Evolutionary conservation across 2,888 invertebrate species (phyloP), one percentile per base, ranked within the genome.

Genomic region (Callimorpha dominula): DNA sequence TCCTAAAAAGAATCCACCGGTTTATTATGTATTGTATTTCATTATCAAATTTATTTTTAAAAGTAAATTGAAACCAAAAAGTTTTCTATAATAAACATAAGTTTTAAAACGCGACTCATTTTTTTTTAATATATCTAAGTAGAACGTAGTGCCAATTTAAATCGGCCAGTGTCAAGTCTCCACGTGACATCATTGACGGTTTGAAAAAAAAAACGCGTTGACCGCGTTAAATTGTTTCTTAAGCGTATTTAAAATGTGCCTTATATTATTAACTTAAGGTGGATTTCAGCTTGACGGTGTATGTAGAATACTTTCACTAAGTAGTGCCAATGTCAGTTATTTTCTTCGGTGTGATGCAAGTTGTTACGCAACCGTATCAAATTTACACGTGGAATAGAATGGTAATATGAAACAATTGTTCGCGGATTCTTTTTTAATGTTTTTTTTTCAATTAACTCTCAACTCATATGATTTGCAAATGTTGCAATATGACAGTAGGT

Each of bases 321-420:
- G 91, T 92, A 93, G 90, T 94, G 91, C 91, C 94, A 95, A 94
- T 95, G 94, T 94, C 94, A 95, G 91, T 82, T 90, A 92, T 94
- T 93, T 93, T 93, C 92, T 93, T 89, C 86, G 84, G 77, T 81
- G 86, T 92, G 91, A 91, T 87, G 89, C 89, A 92, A 93, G 86
- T 86, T 77, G 87, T 91, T 90, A 86, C 86, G 85, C 87, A 90
- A 90, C 80, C 85, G 84, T 85, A 57, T 65, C 80, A 63, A 78
- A 84, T 82, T 78, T 86, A 78, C 84, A 81, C 85, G 85, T 85
- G 85, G 79, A 77, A 71, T 68, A 66, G 71, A 74, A 77, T 66
- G 72, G 64, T 84, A 68, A 79, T 82, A 72, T 75, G 64, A 76
- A 79, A 77, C 70, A 68, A 84, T 75, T 73, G 72, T 73, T 76